Percentiles rank a stretch among this genome's conserved stretches.
Conservation (phyloP, 2,797 vertebrate species). For the Triplophysa bombifrons region DNA sequence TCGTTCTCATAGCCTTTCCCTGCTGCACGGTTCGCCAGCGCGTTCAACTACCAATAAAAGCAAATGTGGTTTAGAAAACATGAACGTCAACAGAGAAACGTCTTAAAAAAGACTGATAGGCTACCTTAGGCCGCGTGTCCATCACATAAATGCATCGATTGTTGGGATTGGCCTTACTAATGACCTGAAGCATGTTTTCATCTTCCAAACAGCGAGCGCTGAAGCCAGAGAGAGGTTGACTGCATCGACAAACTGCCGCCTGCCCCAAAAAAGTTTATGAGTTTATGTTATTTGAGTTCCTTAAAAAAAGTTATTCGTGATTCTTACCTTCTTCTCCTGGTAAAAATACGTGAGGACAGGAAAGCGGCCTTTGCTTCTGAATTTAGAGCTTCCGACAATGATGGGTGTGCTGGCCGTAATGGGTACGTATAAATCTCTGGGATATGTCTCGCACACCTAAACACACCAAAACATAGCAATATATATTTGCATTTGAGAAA, state of each 20-base stretch:
- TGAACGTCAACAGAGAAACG: not conserved
- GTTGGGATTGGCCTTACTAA: slow-evolving; percentile 93
- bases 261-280: not conserved
- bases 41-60: slow-evolving; percentile 84
- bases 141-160: slow-evolving; percentile 93
- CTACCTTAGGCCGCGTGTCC: slow-evolving; percentile 95
- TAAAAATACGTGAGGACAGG: slow-evolving; percentile 97
- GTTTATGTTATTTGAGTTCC: not conserved
- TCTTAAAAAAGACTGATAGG: slow-evolving; percentile 8
- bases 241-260: slow-evolving; percentile 96
- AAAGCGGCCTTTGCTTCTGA: slow-evolving; percentile 98
- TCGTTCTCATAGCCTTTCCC: slow-evolving; percentile 99
- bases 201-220: slow-evolving; percentile 96
- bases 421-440: slow-evolving; percentile 92
- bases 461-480: not conserved
- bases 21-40: slow-evolving; percentile 95
- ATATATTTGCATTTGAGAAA: not conserved
- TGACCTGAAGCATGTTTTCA: slow-evolving; percentile 94
- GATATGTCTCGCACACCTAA: slow-evolving; percentile 97
- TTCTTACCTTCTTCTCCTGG: slow-evolving; percentile 89
- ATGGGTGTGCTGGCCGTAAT: slow-evolving; percentile 91
- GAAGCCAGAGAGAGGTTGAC: slow-evolving; percentile 96
- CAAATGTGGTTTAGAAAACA: not conserved
- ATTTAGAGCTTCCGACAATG: slow-evolving; percentile 98
- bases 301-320: not conserved